These are phyloP conservation scores for Netelia fuscicornis DNA, from an alignment of 2,888 invertebrate species.

Conservation along the genomic window DNA sequence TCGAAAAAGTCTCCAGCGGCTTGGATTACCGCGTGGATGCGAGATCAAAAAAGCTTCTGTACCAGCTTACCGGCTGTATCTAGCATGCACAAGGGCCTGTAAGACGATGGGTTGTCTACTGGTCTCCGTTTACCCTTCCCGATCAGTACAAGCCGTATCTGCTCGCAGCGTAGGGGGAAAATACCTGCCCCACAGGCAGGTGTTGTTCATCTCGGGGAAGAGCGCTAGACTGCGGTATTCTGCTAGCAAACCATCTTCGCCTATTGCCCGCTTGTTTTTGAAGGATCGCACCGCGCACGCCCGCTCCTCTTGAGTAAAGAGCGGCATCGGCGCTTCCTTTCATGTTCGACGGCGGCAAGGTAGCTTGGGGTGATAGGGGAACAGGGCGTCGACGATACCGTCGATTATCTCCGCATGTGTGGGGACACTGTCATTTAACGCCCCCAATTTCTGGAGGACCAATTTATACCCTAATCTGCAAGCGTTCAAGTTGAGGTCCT, in stretches of 20 bases:
- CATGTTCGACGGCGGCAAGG: no score
- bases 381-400: constrained; percentile 43
- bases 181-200: constrained; percentile 54
- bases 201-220: constrained; percentile 59
- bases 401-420: constrained; percentile 9
- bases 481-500: neutral
- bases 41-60: no score
- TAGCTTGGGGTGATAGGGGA: constrained; percentile 33
- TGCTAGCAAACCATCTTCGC: constrained; percentile 56
- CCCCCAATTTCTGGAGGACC: constrained; percentile 52
- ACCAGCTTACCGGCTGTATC: no score
- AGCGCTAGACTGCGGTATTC: constrained; percentile 33
- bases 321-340: no score
- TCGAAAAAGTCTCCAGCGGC: no score
- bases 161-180: constrained; percentile 60
- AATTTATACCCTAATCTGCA: constrained; percentile 63
- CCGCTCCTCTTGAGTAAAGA: constrained; percentile 30
- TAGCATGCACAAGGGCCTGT: no score
- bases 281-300: constrained; percentile 29
- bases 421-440: constrained; percentile 7
- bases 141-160: constrained; percentile 31
- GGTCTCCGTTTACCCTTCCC: no score
- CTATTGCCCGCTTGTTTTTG: constrained; percentile 51
- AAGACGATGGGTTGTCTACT: no score
- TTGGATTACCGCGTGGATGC: no score